These are phyloP conservation scores for Macrocentrus cingulum DNA, from an alignment of 1,140 invertebrate genomes.

Conservation along the genomic window DNA sequence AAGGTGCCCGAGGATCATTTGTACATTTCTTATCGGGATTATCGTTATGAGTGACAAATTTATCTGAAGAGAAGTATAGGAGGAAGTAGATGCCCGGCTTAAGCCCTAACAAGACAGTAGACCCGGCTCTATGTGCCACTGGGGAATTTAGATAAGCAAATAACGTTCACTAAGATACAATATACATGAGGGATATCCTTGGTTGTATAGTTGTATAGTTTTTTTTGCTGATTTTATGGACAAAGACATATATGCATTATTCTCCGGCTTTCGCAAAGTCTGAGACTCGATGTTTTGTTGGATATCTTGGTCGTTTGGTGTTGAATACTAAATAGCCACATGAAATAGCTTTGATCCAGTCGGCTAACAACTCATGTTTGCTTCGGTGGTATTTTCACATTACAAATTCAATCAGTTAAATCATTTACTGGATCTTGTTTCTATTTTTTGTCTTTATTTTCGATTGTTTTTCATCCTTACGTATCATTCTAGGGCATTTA, in stretches of 20 bases:
- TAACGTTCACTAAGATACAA: constrained; percentile 8
- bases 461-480: no score
- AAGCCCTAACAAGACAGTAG: neutral
- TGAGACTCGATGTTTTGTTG: constrained; percentile 6
- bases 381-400: no score
- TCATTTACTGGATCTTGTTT: no score
- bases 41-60: constrained; percentile 7
- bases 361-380: neutral
- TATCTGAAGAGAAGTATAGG: neutral
- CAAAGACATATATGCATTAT: constrained; percentile 11
- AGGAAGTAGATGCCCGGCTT: neutral
- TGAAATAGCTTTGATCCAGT: neutral
- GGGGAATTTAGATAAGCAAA: constrained; percentile 7
- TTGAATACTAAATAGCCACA: constrained; percentile 17
- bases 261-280: constrained; percentile 1
- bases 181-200: constrained; percentile 15
- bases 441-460: no score
- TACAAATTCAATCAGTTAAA: no score
- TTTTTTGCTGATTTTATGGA: neutral
- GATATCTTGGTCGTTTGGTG: neutral
- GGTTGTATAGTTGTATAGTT: neutral
- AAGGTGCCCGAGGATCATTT: neutral
- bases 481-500: no score
- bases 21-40: neutral
- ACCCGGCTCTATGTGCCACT: neutral